phyloP scores from a whole-genome alignment of 2,888 invertebrate genomes.

The Epistrophella euchroma region DNA sequence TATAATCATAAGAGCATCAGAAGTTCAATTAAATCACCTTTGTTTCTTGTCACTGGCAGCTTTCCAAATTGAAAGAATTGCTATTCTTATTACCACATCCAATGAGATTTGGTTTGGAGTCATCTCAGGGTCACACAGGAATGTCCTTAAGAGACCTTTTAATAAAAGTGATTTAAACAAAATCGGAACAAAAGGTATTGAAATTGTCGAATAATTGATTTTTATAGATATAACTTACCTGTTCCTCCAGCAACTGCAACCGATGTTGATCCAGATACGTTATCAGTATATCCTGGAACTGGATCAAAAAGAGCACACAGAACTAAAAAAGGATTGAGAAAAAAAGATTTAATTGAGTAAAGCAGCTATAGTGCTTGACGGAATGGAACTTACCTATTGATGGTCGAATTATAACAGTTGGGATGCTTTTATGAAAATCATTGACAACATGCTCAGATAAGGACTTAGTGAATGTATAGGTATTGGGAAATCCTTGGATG shows the following conservation, averaged over 20 bases:
- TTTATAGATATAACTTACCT: slow-evolving; percentile 6
- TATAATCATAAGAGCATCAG: not conserved
- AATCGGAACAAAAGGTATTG: not conserved
- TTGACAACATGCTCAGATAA: slow-evolving; percentile 62
- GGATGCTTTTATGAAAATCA: slow-evolving; percentile 49
- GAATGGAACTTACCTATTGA: slow-evolving; percentile 70
- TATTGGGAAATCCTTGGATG: slow-evolving; percentile 48
- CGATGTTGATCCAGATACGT: slow-evolving; percentile 56
- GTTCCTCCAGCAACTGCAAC: slow-evolving; percentile 60
- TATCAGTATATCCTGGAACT: slow-evolving; percentile 62
- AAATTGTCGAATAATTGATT: not conserved
- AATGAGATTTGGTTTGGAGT: slow-evolving; percentile 59
- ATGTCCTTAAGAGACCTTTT: slow-evolving; percentile 57
- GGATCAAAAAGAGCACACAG: slow-evolving; percentile 61
- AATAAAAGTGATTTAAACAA: not conserved
- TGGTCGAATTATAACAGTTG: slow-evolving; percentile 56
- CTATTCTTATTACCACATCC: slow-evolving; percentile 50
- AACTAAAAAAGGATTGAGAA: slow-evolving; percentile 41
- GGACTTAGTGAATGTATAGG: slow-evolving; percentile 58
- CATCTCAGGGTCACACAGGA: slow-evolving; percentile 58
- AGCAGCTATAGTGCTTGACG: too few relatives aligned
- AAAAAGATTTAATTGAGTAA: too few relatives aligned
- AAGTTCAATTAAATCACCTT: slow-evolving; percentile 18
- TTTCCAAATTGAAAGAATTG: slow-evolving; percentile 63
- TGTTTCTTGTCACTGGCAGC: slow-evolving; percentile 40